These are phyloP conservation scores for Bombus confusus DNA, from an alignment of 1,140 invertebrate genomes.

Conservation along the genomic window DNA sequence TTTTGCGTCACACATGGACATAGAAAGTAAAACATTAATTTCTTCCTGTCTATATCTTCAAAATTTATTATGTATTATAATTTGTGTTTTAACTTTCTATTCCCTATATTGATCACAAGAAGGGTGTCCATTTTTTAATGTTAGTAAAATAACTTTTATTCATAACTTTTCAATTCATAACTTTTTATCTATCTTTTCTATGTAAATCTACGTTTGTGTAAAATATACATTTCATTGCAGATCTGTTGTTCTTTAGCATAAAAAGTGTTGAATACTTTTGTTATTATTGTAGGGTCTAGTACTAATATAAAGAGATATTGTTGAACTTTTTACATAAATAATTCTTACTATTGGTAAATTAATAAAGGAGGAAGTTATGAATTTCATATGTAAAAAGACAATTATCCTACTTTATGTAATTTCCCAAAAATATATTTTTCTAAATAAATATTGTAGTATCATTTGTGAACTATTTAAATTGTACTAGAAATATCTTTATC, in stretches of 20 bases:
- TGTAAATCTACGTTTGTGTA: conserved; percentile 16
- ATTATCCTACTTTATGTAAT: conserved; percentile 56
- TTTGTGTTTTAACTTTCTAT: conserved; percentile 6
- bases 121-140: neutral
- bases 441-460: conserved; percentile 46
- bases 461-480: conserved; percentile 22
- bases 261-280: conserved; percentile 57
- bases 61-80: conserved; percentile 6
- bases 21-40: conserved; percentile 25
- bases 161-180: neutral
- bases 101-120: neutral
- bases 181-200: neutral
- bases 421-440: conserved; percentile 53
- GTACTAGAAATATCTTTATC: conserved; percentile 2
- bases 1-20: conserved; percentile 40
- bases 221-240: conserved; percentile 38
- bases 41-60: neutral
- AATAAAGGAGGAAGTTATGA: conserved; percentile 54
- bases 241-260: conserved; percentile 25
- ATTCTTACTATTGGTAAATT: conserved; percentile 68
- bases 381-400: conserved; percentile 53
- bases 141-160: conserved; percentile 18
- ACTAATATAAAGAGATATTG: conserved; percentile 68
- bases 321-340: conserved; percentile 75
- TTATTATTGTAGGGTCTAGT: conserved; percentile 56